phyloP scores from a whole-genome alignment of 53 echinoderm and acorn worm genomes.

The Temnopleurus reevesii region DNA sequence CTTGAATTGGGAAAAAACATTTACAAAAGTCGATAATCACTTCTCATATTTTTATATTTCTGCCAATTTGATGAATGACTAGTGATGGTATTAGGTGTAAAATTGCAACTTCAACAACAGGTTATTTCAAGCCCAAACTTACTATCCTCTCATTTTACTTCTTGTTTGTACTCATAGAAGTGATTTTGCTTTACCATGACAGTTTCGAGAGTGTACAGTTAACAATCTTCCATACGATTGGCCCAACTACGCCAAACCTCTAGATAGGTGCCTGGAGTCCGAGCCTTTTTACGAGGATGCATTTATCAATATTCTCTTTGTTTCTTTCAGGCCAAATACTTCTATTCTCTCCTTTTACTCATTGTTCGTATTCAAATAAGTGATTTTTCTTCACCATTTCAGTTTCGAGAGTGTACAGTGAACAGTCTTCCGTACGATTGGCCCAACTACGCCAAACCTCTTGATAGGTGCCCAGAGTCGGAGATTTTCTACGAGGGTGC shows the following conservation, averaged over 20 bases:
- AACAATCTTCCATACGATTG: constrained; percentile 97
- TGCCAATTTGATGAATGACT: too few species aligned
- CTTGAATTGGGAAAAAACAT: too few species aligned
- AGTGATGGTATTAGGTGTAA: too few species aligned
- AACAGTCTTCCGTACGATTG: constrained; percentile 97
- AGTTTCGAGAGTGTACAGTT: constrained; percentile 95
- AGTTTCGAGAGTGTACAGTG: constrained; percentile 95
- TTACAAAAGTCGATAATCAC: too few species aligned
- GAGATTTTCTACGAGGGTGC: constrained; percentile 84
- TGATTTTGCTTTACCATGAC: neutral
- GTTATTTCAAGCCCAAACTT: too few species aligned
- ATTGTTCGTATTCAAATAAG: too few species aligned
- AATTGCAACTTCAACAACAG: too few species aligned
- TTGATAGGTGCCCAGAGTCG: constrained; percentile 71
- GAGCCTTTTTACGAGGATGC: constrained; percentile 83
- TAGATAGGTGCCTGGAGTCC: constrained; percentile 70
- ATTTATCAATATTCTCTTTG: constrained; percentile 95
- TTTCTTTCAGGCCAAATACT: too few species aligned
- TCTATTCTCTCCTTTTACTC: too few species aligned
- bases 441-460: constrained; percentile 81
- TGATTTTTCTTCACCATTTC: neutral
- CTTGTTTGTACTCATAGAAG: too few species aligned
- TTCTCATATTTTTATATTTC: too few species aligned
- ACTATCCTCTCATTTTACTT: too few species aligned
- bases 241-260: constrained; percentile 81